phyloP scores from a whole-genome alignment of 2,113 vertebrate genomes.

The Suricata suricatta region DNA sequence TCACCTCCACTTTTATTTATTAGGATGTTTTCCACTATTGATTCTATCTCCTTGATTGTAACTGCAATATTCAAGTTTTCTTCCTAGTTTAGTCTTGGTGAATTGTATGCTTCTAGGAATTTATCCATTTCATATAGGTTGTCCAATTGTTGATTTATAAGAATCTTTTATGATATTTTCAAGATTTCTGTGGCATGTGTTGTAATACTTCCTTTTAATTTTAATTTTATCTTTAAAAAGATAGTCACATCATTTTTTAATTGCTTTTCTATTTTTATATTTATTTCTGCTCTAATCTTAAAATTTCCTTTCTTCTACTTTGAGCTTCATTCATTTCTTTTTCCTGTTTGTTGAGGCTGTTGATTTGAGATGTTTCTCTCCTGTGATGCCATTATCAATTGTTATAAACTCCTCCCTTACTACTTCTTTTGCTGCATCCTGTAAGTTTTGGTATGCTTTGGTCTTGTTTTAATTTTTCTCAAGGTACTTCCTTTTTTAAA shows the following conservation, averaged over 20 bases:
- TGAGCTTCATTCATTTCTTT: neutral
- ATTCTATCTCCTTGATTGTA: neutral
- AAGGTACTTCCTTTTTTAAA: neutral
- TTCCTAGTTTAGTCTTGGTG: neutral
- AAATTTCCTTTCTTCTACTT: neutral
- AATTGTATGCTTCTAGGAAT: neutral
- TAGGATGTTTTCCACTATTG: neutral
- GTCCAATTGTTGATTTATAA: neutral
- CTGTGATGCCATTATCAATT: neutral
- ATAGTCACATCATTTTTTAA: neutral
- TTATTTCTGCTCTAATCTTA: neutral
- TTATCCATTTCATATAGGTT: neutral
- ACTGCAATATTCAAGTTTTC: neutral
- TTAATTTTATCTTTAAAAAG: neutral
- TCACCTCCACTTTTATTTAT: neutral
- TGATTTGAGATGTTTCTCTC: neutral
- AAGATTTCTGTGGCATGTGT: neutral
- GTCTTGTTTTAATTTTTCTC: neutral
- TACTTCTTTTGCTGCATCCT: neutral
- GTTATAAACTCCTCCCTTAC: neutral
- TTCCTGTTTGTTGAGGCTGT: neutral
- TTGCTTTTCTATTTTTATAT: neutral
- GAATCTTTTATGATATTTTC: neutral
- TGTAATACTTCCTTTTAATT: neutral
- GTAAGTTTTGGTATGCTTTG: neutral